Evolutionary conservation across 2,797 vertebrate species (phyloP), one percentile per base, ranked within the genome.

Genomic region (Platyrinchus mystaceus): DNA sequence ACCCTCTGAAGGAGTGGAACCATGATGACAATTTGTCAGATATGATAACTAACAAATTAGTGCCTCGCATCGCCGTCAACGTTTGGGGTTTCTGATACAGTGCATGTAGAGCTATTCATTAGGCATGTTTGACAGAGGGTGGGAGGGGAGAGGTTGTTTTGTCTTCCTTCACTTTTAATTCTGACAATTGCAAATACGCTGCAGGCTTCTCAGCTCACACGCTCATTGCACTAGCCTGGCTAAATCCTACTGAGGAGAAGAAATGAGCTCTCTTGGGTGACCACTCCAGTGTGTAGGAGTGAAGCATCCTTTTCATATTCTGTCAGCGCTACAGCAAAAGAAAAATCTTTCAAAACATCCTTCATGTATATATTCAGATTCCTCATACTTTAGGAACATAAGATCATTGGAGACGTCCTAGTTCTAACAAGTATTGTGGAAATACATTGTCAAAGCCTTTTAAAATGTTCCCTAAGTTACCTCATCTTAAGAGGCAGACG

Each of bases 221-320:
- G 2, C 87, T 84, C 49, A 14, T 77, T 85, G 78, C 94, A 66
- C 91, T 94, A 90, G 75, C 91, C 90, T 87, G 88, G 90, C 94
- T 95, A 93, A 97, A 93, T 91, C 94, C 94, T 94, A 62, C 88
- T 84, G 93, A 92, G 88, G 66, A 93, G 94, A 90, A 94, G 94
- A 97, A 97, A 97, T 94, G 96, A 97, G 96, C 93, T 97, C 96
- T 97, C 96, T 87, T 95, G 96, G 96, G 95, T 96, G 96, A 97
- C 96, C 96, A 96, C 94, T 96, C 86, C 95, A 90, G 81, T 76
- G 89, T 95, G 94, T 95, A 95, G 95, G 94, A 96, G 94, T 96
- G 95, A 95, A 96, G 93, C 90, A 92, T 93, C 93, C 87, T 95
- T 97, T 96, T 96, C 94, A 94, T 94, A 95, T 96, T 96, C 95